These are phyloP conservation scores for Spea bombifrons DNA, from an alignment of 2,113 vertebrate genomes.

Conservation along the genomic window DNA sequence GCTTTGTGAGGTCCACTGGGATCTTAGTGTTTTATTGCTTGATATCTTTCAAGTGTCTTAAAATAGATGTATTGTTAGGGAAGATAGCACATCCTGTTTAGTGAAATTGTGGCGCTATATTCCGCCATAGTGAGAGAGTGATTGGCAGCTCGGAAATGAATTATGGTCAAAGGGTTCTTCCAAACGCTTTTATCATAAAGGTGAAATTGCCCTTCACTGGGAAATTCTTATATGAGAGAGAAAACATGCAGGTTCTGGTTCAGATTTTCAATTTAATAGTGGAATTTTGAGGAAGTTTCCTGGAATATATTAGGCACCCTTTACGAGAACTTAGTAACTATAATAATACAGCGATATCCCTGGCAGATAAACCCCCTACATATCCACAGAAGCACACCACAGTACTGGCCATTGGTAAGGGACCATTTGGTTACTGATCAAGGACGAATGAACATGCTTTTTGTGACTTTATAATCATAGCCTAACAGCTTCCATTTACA, in stretches of 20 bases:
- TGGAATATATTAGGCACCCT: conserved; percentile 1
- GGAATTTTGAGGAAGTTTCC: not conserved
- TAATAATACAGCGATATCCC: too few relatives aligned
- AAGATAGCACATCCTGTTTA: conserved; percentile 23
- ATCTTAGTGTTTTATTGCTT: conserved; percentile 15
- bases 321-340: not conserved
- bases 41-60: conserved; percentile 37
- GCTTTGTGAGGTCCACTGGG: conserved; percentile 8
- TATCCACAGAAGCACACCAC: too few relatives aligned
- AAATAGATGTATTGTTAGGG: conserved; percentile 45
- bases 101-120: conserved; percentile 13
- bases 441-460: too few relatives aligned
- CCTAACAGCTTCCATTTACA: too few relatives aligned
- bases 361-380: too few relatives aligned
- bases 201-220: conserved; percentile 39
- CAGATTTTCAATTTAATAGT: conserved; percentile 25
- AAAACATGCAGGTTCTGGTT: not conserved
- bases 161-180: conserved; percentile 26
- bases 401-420: too few relatives aligned
- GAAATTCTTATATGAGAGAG: conserved; percentile 14
- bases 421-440: too few relatives aligned
- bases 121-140: conserved; percentile 28
- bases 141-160: conserved; percentile 43
- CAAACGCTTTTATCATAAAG: conserved; percentile 37
- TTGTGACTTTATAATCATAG: too few relatives aligned